A percentile compares a stretch with the other conserved stretches of the same genome.
These are phyloP conservation scores for Hesperophylax magnus DNA, from an alignment of 1,140 invertebrate species.

Conservation along the genomic window DNA sequence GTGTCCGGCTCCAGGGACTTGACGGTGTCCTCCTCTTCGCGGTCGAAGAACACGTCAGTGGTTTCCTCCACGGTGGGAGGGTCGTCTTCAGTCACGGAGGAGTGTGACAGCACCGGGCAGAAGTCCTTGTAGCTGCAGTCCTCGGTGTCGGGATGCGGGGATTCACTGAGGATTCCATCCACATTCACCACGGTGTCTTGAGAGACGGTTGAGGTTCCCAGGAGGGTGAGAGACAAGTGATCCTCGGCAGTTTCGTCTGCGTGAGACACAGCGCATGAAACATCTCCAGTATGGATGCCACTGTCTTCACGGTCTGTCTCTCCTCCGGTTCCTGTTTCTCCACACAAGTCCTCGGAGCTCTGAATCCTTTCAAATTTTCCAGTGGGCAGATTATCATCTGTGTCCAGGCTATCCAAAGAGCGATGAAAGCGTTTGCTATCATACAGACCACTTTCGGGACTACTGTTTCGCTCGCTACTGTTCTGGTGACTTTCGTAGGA, in stretches of 20 bases:
- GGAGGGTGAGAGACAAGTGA: conserved; percentile 36
- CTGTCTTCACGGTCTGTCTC: conserved; percentile 86
- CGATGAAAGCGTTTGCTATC: conserved; percentile 71
- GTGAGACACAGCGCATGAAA: conserved; percentile 82
- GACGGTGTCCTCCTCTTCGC: conserved; percentile 70
- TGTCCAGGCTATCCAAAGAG: conserved; percentile 77
- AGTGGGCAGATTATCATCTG: conserved; percentile 67
- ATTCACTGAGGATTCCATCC: conserved; percentile 36
- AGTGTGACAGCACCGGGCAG: conserved; percentile 66
- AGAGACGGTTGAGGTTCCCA: conserved; percentile 42
- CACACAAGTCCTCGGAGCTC: conserved; percentile 77
- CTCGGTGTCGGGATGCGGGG: conserved; percentile 59
- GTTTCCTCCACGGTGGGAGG: conserved; percentile 66
- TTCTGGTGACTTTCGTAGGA: conserved; percentile 45
- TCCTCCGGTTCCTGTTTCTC: conserved; percentile 67
- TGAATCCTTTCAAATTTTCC: conserved; percentile 78
- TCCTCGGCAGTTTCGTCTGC: conserved; percentile 75
- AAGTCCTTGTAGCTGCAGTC: conserved; percentile 66
- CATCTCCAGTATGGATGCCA: conserved; percentile 85
- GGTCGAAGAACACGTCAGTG: conserved; percentile 66
- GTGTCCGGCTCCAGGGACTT: conserved; percentile 70
- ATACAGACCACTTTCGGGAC: conserved; percentile 48
- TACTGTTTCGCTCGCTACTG: conserved; percentile 47
- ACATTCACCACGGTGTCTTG: conserved; percentile 46
- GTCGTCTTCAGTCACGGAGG: conserved; percentile 60